Percentiles rank a stretch among this genome's conserved stretches.
Evolutionary conservation across 2,113 vertebrate species (phyloP).

Genomic region (Neofelis nebulosa): DNA sequence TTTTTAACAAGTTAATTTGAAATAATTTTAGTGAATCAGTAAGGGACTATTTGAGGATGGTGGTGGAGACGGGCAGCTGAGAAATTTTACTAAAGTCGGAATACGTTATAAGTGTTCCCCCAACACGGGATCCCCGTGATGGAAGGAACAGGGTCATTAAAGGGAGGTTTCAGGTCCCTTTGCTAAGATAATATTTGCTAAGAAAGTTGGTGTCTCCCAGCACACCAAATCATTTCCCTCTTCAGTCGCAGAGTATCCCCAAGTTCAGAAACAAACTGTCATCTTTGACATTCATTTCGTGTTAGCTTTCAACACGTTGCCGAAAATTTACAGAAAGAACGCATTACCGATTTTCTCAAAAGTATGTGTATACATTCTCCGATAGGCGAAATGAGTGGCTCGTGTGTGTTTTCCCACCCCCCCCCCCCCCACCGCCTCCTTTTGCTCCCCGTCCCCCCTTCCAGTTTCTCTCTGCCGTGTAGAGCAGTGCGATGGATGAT

Average conservation of each 20-base stretch:
- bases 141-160: neutral
- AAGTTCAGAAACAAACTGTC: neutral
- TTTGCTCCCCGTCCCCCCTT: too few species aligned
- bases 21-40: neutral
- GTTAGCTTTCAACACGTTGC: neutral
- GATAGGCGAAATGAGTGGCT: neutral
- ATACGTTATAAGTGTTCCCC: neutral
- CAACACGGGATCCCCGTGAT: neutral
- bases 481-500: slow-evolving; percentile 80
- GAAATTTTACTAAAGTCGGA: neutral
- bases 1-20: neutral
- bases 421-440: too few species aligned
- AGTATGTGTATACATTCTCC: neutral
- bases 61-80: neutral
- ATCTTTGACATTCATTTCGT: too few species aligned
- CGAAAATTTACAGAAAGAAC: neutral
- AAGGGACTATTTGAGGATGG: neutral
- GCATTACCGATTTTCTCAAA: neutral
- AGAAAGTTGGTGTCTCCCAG: neutral
- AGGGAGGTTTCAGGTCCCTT: neutral
- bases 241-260: neutral
- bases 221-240: neutral
- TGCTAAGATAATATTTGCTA: neutral
- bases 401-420: neutral
- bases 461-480: slow-evolving; percentile 49